These are phyloP conservation scores for Capitella teleta DNA, from an alignment of 1,140 invertebrate genomes.

Conservation along the genomic window DNA sequence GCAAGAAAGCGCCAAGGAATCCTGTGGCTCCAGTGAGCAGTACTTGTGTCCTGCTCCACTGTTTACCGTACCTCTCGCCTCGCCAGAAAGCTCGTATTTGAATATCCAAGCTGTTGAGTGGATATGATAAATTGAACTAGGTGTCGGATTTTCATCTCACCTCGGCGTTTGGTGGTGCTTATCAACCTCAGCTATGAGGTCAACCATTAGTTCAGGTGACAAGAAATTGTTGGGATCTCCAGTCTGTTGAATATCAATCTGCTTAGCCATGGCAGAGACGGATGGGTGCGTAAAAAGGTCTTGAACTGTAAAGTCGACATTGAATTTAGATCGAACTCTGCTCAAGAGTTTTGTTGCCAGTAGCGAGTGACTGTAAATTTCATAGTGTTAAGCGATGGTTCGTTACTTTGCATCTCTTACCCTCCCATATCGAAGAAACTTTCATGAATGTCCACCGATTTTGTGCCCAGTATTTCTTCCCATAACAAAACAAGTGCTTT, in stretches of 20 bases:
- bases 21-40: constrained; percentile 44
- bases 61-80: constrained; percentile 33
- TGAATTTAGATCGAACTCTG: constrained; percentile 34
- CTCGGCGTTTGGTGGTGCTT: constrained; percentile 41
- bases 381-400: no score
- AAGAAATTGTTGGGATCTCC: neutral
- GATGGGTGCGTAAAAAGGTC: constrained; percentile 42
- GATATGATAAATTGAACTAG: no score
- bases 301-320: constrained; percentile 29
- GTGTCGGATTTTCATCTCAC: no score
- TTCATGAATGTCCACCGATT: constrained; percentile 41
- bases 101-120: constrained; percentile 39
- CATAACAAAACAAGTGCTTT: constrained; percentile 36
- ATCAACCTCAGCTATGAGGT: constrained; percentile 37
- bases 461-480: constrained; percentile 32
- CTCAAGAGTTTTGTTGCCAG: constrained; percentile 42
- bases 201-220: constrained; percentile 14
- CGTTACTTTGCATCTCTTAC: no score
- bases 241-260: no score
- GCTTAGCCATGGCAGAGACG: constrained; percentile 29
- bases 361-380: constrained; percentile 48
- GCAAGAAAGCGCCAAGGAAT: constrained; percentile 42
- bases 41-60: constrained; percentile 32
- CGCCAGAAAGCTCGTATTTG: constrained; percentile 45
- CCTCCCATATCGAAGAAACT: constrained; percentile 46